Conservation (phyloP, 2,888 invertebrate genomes). For the Catocala fraxini region DNA sequence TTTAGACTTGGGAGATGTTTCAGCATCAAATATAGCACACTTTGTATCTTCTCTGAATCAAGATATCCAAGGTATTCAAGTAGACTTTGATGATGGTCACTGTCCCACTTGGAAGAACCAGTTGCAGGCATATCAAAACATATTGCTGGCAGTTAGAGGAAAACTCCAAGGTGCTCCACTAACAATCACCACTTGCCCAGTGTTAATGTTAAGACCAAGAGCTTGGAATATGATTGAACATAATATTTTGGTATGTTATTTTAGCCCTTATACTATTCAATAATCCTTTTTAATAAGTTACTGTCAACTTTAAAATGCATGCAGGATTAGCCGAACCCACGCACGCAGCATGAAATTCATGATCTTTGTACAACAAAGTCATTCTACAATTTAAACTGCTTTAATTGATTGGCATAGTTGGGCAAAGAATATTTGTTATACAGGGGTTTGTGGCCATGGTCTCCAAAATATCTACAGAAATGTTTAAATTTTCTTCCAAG, state of each 20-base stretch:
- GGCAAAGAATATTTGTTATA: too few species aligned
- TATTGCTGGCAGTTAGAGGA: conserved; percentile 86
- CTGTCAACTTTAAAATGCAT: too few species aligned
- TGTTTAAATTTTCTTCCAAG: too few species aligned
- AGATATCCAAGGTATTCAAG: conserved; percentile 89
- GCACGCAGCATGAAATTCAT: too few species aligned
- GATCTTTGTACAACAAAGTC: too few species aligned
- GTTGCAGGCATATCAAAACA: conserved; percentile 88
- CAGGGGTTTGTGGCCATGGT: too few species aligned
- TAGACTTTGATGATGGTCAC: conserved; percentile 91
- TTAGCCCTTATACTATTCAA: too few species aligned
- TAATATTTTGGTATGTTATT: conserved; percentile 83
- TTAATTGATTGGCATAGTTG: too few species aligned
- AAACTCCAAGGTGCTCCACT: conserved; percentile 82
- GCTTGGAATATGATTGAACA: conserved; percentile 93
- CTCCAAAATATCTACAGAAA: too few species aligned
- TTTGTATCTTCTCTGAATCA: conserved; percentile 85
- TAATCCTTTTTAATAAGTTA: too few species aligned
- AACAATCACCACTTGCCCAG: conserved; percentile 85
- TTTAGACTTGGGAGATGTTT: conserved; percentile 90
- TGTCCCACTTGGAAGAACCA: conserved; percentile 92
- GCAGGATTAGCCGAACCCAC: too few species aligned
- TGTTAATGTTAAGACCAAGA: conserved; percentile 90
- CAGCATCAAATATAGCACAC: conserved; percentile 87
- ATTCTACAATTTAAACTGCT: too few species aligned